Conservation (phyloP, 2,797 vertebrate genomes). For the Scolopax bukidnonensis region DNA sequence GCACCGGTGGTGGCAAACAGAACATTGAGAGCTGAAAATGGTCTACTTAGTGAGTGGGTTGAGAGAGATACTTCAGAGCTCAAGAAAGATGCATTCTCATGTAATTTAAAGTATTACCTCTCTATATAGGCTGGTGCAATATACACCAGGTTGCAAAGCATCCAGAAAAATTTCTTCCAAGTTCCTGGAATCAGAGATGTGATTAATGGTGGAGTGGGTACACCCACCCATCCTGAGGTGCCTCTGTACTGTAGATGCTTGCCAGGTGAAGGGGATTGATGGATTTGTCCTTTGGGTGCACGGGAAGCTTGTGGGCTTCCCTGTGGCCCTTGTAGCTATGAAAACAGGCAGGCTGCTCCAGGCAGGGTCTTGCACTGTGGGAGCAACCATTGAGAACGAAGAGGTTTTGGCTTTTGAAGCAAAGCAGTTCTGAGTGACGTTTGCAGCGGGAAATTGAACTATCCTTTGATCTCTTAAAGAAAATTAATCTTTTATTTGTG, state of each 20-base stretch:
- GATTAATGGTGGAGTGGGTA: not conserved
- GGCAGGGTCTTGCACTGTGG: not conserved
- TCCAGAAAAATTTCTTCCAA: not conserved
- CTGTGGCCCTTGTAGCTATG: not conserved
- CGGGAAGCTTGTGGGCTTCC: not conserved
- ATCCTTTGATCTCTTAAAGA: not conserved
- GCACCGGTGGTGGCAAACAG: not conserved
- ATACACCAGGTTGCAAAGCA: not conserved
- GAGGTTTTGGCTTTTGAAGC: not conserved
- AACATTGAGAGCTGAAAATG: not conserved
- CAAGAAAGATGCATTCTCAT: not conserved
- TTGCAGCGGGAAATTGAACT: not conserved
- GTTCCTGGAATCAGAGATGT: not conserved
- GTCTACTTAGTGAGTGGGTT: not conserved
- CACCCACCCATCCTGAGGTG: not conserved
- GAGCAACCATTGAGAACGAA: rapidly evolving
- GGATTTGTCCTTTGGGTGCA: rapidly evolving
- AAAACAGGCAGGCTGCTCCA: not conserved
- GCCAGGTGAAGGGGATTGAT: not conserved
- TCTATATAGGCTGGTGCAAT: not conserved
- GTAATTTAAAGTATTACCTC: not conserved
- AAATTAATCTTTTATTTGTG: not conserved
- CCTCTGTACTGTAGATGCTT: rapidly evolving
- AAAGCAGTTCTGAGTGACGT: not conserved
- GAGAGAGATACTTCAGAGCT: not conserved